phyloP scores from a whole-genome alignment of 2,888 invertebrate genomes.

The Pediacus dermestoides region DNA sequence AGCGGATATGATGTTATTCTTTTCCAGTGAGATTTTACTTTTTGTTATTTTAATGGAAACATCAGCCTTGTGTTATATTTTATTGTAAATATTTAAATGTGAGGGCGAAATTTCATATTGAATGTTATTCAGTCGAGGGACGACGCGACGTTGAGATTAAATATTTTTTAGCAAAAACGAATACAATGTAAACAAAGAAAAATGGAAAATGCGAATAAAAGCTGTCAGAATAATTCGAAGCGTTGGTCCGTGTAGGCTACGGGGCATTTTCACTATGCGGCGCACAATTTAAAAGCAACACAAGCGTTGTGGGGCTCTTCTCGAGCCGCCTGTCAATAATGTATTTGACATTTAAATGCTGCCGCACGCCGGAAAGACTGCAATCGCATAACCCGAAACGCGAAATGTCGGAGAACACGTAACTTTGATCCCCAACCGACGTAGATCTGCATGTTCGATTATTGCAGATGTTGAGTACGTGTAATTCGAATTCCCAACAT shows the following conservation, averaged over 20 bases:
- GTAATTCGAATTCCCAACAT: conserved; percentile 21
- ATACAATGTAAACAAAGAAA: conserved; percentile 5
- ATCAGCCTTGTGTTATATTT: too few relatives aligned
- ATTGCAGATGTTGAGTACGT: conserved; percentile 21
- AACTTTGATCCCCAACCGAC: conserved; percentile 12
- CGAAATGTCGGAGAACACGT: conserved; percentile 3
- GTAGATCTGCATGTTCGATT: conserved; percentile 20
- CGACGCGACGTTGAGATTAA: too few relatives aligned
- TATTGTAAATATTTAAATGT: too few relatives aligned
- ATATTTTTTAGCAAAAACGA: conserved; percentile 2
- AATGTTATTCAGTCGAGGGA: too few relatives aligned
- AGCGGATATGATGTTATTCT: too few relatives aligned
- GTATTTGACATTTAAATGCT: conserved; percentile 32
- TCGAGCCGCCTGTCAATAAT: conserved; percentile 23
- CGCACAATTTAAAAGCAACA: conserved; percentile 11
- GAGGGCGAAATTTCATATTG: too few relatives aligned
- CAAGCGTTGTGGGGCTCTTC: conserved; percentile 7
- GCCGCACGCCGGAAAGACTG: conserved; percentile 21
- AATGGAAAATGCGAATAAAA: conserved; percentile 13
- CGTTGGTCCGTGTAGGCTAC: too few relatives aligned
- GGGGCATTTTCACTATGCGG: conserved; percentile 7
- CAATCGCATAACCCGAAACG: conserved; percentile 14
- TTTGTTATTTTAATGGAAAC: too few relatives aligned
- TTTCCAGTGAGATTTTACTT: too few relatives aligned
- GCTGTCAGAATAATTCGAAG: too few relatives aligned